phyloP scores from a whole-genome alignment of 1,140 invertebrate genomes.

The Coelopa frigida region DNA sequence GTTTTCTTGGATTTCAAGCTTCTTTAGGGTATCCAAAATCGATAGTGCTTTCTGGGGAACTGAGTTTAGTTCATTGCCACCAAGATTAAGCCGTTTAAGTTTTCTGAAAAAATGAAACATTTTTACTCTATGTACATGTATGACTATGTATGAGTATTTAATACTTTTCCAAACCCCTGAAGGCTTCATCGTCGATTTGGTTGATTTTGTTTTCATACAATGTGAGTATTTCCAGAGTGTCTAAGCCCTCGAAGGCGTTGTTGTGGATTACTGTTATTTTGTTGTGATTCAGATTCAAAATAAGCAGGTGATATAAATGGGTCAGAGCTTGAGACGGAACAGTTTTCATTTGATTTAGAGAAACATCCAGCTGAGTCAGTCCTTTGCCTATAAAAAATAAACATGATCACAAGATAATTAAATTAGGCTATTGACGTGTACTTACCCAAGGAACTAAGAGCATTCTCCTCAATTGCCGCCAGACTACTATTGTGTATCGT shows the following conservation, averaged over 20 bases:
- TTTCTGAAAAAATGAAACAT: conserved; percentile 54
- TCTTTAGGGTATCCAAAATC: conserved; percentile 69
- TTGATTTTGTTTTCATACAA: conserved; percentile 81
- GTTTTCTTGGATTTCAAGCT: conserved; percentile 83
- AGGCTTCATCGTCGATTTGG: conserved; percentile 69
- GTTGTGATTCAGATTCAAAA: conserved; percentile 86
- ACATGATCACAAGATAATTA: neutral
- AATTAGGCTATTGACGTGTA: too few species aligned
- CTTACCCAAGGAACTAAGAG: conserved; percentile 74
- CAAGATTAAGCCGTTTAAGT: conserved; percentile 75
- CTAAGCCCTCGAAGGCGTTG: conserved; percentile 73
- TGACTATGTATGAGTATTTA: conserved; percentile 24
- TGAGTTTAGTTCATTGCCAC: conserved; percentile 68
- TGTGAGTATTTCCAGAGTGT: conserved; percentile 77
- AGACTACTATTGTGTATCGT: conserved; percentile 81
- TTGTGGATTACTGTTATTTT: conserved; percentile 68
- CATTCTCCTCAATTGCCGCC: conserved; percentile 76
- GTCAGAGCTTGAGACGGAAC: conserved; percentile 75
- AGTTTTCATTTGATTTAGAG: conserved; percentile 65
- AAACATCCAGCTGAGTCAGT: conserved; percentile 74
- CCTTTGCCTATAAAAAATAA: conserved; percentile 58
- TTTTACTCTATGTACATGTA: neutral
- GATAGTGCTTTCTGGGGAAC: conserved; percentile 72
- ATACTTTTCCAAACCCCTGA: conserved; percentile 79
- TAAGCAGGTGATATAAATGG: conserved; percentile 71